These are phyloP conservation scores for Fragum whitleyi DNA, from an alignment of 2,888 invertebrate species.

Conservation along the genomic window DNA sequence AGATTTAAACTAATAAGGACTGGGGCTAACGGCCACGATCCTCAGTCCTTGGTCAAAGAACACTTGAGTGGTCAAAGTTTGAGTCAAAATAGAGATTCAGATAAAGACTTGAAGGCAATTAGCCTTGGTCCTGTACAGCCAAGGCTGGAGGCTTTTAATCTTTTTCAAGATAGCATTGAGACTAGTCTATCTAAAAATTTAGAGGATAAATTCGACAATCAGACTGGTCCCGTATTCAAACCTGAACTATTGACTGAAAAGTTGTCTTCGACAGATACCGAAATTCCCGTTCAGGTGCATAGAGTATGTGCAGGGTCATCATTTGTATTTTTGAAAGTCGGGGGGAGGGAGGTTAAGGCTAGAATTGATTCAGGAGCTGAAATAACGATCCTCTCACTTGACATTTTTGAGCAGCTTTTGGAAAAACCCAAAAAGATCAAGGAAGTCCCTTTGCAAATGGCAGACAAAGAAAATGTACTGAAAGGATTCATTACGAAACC, in stretches of 20 bases:
- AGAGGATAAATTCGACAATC: not conserved
- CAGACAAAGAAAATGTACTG: too few species aligned
- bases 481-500: too few species aligned
- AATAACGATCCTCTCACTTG: conserved; percentile 31
- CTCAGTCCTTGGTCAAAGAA: not conserved
- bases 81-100: not conserved
- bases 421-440: conserved; percentile 20
- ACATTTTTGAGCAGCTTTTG: conserved; percentile 27
- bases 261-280: too few species aligned
- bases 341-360: conserved; percentile 29
- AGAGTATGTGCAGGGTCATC: conserved; percentile 32
- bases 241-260: too few species aligned
- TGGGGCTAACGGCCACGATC: not conserved
- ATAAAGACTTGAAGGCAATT: not conserved
- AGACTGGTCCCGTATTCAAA: too few species aligned
- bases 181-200: not conserved
- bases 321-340: conserved; percentile 17
- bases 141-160: too few species aligned
- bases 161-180: not conserved
- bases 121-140: not conserved
- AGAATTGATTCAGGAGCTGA: conserved; percentile 40
- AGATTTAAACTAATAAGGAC: conserved; percentile 27
- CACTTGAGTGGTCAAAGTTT: not conserved
- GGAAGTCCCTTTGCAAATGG: too few species aligned
- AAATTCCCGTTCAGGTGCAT: not conserved